Percentiles rank a stretch among this genome's conserved stretches.
These are phyloP conservation scores for Mystacornis crossleyi DNA, from an alignment of 2,113 vertebrate genomes.

Conservation along the genomic window DNA sequence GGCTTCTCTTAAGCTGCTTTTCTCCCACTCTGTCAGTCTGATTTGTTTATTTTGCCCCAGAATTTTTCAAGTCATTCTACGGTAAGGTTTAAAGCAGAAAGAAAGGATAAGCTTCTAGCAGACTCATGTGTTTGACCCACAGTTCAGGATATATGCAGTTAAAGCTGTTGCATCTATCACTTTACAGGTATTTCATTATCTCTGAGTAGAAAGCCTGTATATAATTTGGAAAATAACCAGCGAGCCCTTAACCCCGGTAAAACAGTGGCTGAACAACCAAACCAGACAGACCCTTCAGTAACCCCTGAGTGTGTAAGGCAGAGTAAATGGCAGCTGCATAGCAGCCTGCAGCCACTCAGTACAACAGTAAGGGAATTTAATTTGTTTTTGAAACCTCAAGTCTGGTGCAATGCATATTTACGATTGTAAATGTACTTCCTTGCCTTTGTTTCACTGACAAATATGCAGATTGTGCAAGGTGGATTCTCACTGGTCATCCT, in stretches of 20 bases:
- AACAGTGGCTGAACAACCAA: neutral
- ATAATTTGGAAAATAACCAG: neutral
- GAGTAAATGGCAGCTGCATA: neutral
- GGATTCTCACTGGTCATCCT: neutral
- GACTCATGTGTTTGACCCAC: neutral
- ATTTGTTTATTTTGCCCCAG: conserved; percentile 50
- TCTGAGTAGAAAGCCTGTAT: neutral
- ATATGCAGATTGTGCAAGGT: neutral
- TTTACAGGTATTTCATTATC: neutral
- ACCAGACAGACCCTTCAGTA: neutral
- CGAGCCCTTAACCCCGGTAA: neutral
- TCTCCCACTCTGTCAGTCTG: neutral
- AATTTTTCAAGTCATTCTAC: neutral
- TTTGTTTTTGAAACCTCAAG: neutral
- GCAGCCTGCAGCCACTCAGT: neutral
- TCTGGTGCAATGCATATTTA: neutral
- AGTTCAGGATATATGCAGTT: neutral
- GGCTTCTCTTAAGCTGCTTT: conserved; percentile 32
- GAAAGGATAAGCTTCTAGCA: neutral
- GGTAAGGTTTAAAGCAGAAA: neutral
- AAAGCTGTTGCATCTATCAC: neutral
- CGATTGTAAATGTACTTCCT: neutral
- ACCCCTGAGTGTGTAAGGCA: neutral
- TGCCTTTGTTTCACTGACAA: neutral
- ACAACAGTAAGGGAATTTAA: neutral